These are phyloP conservation scores for Nycticebus coucang DNA, from an alignment of 2,113 vertebrate genomes.

Conservation along the genomic window DNA sequence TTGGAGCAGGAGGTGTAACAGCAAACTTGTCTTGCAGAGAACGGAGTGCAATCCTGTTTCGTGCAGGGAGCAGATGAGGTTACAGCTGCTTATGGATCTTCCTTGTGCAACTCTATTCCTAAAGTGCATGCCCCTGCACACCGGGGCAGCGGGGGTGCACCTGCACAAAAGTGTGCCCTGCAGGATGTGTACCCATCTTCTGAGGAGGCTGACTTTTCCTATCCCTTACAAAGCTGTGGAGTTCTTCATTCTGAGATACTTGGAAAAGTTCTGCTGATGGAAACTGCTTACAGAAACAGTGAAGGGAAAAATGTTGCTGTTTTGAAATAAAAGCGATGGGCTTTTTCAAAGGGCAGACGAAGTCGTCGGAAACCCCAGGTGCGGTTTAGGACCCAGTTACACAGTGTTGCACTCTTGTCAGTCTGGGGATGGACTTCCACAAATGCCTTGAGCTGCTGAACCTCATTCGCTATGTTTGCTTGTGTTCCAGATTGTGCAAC, in stretches of 20 bases:
- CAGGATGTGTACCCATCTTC: neutral
- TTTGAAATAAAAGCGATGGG: neutral
- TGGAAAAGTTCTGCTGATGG: neutral
- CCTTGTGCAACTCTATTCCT: neutral
- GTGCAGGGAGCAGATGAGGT: neutral
- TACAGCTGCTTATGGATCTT: neutral
- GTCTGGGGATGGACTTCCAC: neutral
- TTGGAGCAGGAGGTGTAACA: neutral
- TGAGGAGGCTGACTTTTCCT: neutral
- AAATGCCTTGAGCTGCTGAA: neutral
- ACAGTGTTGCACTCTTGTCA: fast-evolving
- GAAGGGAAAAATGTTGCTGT: neutral
- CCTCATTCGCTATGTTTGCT: neutral
- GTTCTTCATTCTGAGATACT: neutral
- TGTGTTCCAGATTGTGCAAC: neutral
- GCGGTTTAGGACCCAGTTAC: no score
- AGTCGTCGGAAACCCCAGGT: neutral
- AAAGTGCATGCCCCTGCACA: neutral
- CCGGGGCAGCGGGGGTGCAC: neutral
- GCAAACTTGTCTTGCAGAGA: neutral
- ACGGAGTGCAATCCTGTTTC: neutral
- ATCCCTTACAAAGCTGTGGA: neutral
- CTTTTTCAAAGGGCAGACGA: neutral
- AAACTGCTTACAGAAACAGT: neutral
- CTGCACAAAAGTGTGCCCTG: fast-evolving